Base-by-base conservation (phyloP, 2,888 invertebrate genomes). In the Scaptomyza parva region DNA sequence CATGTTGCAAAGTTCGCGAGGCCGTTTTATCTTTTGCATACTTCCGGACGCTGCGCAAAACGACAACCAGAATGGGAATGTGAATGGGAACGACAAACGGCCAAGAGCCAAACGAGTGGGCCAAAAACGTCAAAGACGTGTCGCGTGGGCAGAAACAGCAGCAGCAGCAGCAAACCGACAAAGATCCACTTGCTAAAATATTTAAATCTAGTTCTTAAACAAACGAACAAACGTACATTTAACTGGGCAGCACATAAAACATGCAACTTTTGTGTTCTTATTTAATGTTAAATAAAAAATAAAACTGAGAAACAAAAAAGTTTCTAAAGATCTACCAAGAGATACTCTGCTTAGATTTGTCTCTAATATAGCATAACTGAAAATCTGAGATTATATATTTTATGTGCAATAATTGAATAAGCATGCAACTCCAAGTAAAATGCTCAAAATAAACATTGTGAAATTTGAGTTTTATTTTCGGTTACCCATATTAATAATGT, bases 1-100 rank as follows among this genome's bases (percentile, higher is more conserved):
- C 88, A 85, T 87, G 86, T 73, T 87, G 79, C 74, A 84, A 87
- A 85, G 78, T 85, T 85, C 84, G 88, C 87, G 82, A 70, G 82
- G 72, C 73, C 66, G 60, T 69, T 88, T 83, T 83, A 83, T 83
- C 82, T 83, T 83, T 69, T 53, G 64, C 75, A 65, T 78, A 75
- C 78, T 78, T 78, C 58, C 60, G 59, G 54, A 11, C 63, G 47
- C 35, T 22, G 18, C 37, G 39, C 61, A 37, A 37, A 37, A 14
- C 14, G 35, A 35, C 3, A 51, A 45, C 26, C 26, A 35, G 14
- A 28, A 47, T 43, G 44, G 30, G 12, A 30, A 30, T 11, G 30
- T 4, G 30, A 52, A 47, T n/a, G 47, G 17, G 17, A 37, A 48
- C 47, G 50, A 37, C 44, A 50, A 57, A 43, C 63, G 68, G 62